Conservation (phyloP, 2,113 vertebrate species). For the Scalopus aquaticus region DNA sequence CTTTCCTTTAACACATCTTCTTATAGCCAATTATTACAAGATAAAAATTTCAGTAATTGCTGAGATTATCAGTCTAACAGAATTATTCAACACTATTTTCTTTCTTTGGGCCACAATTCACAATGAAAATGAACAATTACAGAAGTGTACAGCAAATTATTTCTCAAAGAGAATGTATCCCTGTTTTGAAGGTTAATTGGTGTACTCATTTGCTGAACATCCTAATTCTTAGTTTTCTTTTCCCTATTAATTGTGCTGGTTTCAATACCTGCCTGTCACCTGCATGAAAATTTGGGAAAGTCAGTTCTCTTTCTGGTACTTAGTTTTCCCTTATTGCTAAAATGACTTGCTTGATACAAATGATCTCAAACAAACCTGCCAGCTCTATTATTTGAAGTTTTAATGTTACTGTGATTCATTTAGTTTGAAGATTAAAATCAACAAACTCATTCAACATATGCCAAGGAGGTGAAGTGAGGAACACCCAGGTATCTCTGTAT, state of each 20-base stretch:
- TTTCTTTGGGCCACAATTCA: background rate
- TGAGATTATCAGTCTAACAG: background rate
- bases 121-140: background rate
- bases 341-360: constrained; percentile 33
- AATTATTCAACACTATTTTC: background rate
- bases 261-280: background rate
- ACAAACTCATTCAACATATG: background rate
- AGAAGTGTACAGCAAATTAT: background rate
- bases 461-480: background rate
- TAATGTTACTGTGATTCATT: constrained; percentile 20
- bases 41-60: constrained; percentile 11
- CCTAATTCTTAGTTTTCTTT: background rate
- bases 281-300: background rate
- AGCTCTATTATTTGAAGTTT: constrained; percentile 40
- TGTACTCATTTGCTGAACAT: background rate
- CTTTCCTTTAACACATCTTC: background rate
- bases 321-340: constrained; percentile 28
- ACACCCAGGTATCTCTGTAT: background rate
- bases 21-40: background rate
- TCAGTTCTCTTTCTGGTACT: constrained; percentile 9
- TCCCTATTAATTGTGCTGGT: background rate
- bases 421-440: constrained; percentile 30
- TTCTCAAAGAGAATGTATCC: background rate
- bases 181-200: background rate
- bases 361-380: background rate